Evolutionary conservation across 2,797 vertebrate species (phyloP).

Genomic region (Trichosurus vulpecula): DNA sequence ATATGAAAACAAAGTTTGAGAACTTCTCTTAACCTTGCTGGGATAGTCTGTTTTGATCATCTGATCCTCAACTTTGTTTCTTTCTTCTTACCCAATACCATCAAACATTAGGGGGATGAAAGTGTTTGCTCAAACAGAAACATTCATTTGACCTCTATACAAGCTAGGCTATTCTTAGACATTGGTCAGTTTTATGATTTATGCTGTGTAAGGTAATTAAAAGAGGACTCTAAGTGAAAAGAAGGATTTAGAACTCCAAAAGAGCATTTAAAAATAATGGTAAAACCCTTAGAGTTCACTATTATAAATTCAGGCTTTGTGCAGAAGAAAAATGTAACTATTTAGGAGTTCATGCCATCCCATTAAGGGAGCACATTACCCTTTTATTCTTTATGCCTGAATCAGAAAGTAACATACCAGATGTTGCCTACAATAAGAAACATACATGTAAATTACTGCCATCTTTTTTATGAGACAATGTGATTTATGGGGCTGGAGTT

Average conservation of each 20-base stretch:
- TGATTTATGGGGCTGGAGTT: constrained; percentile 66
- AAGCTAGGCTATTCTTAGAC: neutral
- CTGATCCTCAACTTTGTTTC: neutral
- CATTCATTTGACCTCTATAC: neutral
- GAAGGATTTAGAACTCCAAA: neutral
- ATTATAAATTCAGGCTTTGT: neutral
- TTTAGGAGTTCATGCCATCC: neutral
- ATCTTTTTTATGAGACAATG: constrained; percentile 62
- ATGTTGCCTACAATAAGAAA: constrained; percentile 57
- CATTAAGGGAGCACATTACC: neutral
- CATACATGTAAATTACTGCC: constrained; percentile 40
- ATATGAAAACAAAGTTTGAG: neutral
- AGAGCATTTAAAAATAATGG: neutral
- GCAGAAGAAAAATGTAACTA: neutral
- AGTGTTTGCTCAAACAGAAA: neutral
- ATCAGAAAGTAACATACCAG: constrained; percentile 27
- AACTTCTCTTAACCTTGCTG: neutral
- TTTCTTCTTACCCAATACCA: no score
- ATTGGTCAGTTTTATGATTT: neutral
- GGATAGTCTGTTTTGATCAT: neutral
- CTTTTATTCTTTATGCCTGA: constrained; percentile 49
- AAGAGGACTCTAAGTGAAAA: neutral
- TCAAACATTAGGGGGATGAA: neutral
- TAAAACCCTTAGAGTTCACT: neutral
- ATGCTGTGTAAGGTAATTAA: neutral